Conservation (phyloP, 2,888 invertebrate genomes). For the Drosophila merina region DNA sequence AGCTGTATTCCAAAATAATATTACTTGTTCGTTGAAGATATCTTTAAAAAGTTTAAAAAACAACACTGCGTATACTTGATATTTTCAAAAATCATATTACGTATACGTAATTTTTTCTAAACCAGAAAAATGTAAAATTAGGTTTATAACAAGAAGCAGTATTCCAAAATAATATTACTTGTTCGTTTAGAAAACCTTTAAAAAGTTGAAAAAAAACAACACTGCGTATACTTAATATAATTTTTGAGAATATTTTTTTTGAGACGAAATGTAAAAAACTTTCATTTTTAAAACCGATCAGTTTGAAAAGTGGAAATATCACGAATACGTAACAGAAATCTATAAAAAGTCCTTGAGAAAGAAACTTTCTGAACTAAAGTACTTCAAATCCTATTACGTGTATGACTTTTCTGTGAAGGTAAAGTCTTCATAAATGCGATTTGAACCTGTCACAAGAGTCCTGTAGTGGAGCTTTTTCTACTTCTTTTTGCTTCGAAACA, state of each 20-base stretch:
- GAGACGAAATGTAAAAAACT: no score
- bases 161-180: no score
- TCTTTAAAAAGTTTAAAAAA: no score
- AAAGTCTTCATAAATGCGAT: constrained; percentile 3
- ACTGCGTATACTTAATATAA: no score
- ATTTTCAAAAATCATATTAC: not conserved
- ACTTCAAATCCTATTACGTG: not conserved
- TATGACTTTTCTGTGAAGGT: not conserved
- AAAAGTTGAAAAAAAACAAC: no score
- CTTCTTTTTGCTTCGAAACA: not conserved
- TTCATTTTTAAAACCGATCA: not conserved
- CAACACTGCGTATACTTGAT: not conserved
- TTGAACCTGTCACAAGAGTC: constrained; percentile 3
- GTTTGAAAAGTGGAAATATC: not conserved
- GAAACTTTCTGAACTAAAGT: not conserved
- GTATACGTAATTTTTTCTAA: not conserved
- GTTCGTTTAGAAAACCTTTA: no score
- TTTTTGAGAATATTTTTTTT: no score
- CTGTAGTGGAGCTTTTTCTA: not conserved
- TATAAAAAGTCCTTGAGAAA: not conserved
- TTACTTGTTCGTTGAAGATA: no score
- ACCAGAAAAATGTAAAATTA: not conserved
- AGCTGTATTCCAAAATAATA: no score
- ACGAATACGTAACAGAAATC: constrained; percentile 3
- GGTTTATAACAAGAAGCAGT: no score